Conservation (phyloP, 2,113 vertebrate genomes). For the Cariama cristata region DNA sequence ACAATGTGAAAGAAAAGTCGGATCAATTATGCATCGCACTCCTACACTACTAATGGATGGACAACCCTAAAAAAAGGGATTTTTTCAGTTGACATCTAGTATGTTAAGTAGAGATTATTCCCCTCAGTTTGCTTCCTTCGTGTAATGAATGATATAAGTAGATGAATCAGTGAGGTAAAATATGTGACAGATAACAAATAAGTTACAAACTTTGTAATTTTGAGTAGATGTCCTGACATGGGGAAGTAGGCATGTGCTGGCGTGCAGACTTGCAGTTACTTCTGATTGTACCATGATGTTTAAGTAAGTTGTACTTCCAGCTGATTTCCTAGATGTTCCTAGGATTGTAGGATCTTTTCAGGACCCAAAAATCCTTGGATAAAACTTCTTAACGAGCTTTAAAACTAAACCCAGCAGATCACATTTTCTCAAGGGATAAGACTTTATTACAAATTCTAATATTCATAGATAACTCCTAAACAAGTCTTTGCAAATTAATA, state of each 20-base stretch:
- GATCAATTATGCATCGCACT: conserved; percentile 11
- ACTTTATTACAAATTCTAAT: not conserved
- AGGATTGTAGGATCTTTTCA: not conserved
- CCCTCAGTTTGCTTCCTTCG: not conserved
- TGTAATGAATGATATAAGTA: not conserved
- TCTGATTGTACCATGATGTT: not conserved
- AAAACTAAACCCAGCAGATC: not conserved
- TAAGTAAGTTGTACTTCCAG: not conserved
- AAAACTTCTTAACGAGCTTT: not conserved
- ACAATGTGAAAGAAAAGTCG: not conserved
- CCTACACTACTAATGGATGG: not conserved
- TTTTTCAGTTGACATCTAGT: not conserved
- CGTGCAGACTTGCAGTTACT: not conserved
- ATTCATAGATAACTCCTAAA: not conserved
- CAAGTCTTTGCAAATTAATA: not conserved
- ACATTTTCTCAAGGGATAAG: not conserved
- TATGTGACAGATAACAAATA: not conserved
- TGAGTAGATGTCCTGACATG: not conserved
- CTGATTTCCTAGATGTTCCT: not conserved
- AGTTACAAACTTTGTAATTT: not conserved
- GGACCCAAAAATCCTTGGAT: not conserved
- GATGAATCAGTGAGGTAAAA: not conserved
- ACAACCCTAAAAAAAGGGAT: not conserved
- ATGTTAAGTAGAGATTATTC: conserved; percentile 1
- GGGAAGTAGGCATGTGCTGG: not conserved